Evolutionary conservation across 2,113 vertebrate species (phyloP), one percentile per base, ranked within the genome.

Genomic region (Phyllostomus discolor): DNA sequence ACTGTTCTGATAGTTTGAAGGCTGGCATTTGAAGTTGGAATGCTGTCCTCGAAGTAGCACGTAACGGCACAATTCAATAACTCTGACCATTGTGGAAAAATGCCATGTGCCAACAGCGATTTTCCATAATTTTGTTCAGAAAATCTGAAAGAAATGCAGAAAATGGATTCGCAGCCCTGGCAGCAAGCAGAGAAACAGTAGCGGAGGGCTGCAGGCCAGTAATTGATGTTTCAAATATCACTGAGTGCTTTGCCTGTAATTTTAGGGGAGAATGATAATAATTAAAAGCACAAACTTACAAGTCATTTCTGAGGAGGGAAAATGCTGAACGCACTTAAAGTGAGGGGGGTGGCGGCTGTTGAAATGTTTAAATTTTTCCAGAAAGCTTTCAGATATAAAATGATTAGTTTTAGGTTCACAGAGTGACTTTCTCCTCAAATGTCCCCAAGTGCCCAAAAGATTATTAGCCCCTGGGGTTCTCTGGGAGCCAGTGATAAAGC

Each of bases 181-280:
- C 98, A 98, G 95, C 96, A 90, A 97, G 96, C 97, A 50, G 95
- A 98, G 98, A 98, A 99, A 98, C 98, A 97, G 98, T 98, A 98
- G 98, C 98, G 98, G 86, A 97, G 97, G 98, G 98, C 98, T 98
- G 97, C 98, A 98, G 98, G 98, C 98, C 98, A 99, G 98, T 98
- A 98, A 99, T 98, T 98, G 98, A 98, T 98, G 98, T 98, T 99
- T 98, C 93, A 86, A 98, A 98, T 98, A 98, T 98, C 98, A 98
- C 95, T 91, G 97, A 98, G 96, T 97, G 93, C 97, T 98, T 97
- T 98, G 98, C 98, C 98, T 98, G 90, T 98, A 98, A 99, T 99
- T 99, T 99, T 97, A 97, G 96, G 95, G 97, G 73, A 98, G 98
- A 98, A 98, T 98, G 98, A 98, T 98, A 98, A 98, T 99, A 98